Conservation (phyloP, 2,113 vertebrate genomes). For the Cygnus buccinator region DNA sequence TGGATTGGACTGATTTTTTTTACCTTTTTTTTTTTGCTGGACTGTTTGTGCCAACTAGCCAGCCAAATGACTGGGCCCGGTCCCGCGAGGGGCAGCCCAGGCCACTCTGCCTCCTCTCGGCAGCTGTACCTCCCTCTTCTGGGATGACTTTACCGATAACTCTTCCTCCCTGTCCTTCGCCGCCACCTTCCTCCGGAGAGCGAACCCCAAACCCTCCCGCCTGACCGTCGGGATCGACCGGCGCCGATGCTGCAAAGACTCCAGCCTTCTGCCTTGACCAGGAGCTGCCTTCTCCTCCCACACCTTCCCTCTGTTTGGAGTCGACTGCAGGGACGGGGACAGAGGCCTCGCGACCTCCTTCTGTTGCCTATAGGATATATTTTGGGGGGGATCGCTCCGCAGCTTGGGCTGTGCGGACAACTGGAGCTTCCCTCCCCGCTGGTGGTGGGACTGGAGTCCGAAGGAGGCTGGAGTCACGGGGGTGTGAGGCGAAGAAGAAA, state of each 20-base stretch:
- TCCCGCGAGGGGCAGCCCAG: background rate
- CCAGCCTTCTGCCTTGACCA: slow-evolving; percentile 22
- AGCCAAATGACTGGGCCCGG: slow-evolving; percentile 58
- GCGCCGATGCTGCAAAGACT: slow-evolving; percentile 33
- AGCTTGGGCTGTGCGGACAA: slow-evolving; percentile 31
- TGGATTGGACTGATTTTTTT: slow-evolving; percentile 76
- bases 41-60: slow-evolving; percentile 80
- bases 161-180: background rate
- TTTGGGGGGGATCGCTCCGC: slow-evolving; percentile 46
- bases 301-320: background rate
- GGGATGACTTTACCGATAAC: background rate
- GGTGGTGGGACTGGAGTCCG: background rate
- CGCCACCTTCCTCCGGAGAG: slow-evolving; percentile 55
- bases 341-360: background rate
- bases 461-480: background rate
- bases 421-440: slow-evolving; percentile 22
- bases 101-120: background rate
- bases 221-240: slow-evolving; percentile 12
- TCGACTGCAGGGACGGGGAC: slow-evolving; percentile 5
- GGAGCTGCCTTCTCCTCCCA: slow-evolving; percentile 66
- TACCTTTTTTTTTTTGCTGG: slow-evolving; percentile 73
- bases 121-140: background rate
- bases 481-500: background rate
- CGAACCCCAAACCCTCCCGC: slow-evolving; percentile 43
- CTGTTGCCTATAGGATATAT: slow-evolving; percentile 65